Conservation (phyloP, 1,140 invertebrate genomes). For the Holcopasites calliopsidis region DNA sequence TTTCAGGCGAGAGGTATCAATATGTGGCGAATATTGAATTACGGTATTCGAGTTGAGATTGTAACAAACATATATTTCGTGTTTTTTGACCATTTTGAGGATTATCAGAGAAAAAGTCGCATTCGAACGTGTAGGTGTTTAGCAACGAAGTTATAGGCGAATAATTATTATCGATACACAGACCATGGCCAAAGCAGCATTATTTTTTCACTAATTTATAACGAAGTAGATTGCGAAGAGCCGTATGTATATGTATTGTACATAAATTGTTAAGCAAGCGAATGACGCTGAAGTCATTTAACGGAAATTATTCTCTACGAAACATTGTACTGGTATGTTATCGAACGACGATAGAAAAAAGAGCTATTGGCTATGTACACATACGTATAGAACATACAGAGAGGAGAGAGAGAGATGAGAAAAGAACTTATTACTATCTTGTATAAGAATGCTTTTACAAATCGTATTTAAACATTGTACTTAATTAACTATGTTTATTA, state of each 20-base stretch:
- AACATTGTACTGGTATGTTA: slow-evolving; percentile 57
- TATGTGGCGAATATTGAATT: slow-evolving; percentile 49
- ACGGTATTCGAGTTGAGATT: slow-evolving; percentile 44
- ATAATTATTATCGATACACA: slow-evolving; percentile 65
- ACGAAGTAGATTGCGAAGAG: slow-evolving; percentile 57
- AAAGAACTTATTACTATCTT: slow-evolving; percentile 51
- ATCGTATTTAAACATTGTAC: slow-evolving; percentile 68
- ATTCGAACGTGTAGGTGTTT: slow-evolving; percentile 59
- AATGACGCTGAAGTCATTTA: slow-evolving; percentile 50
- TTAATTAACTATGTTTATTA: slow-evolving; percentile 66
- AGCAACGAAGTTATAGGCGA: slow-evolving; percentile 58
- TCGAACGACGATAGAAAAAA: slow-evolving; percentile 25
- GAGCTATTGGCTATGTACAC: slow-evolving; percentile 47
- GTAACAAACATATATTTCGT: slow-evolving; percentile 47
- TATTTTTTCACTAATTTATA: slow-evolving; percentile 79
- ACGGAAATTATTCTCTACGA: slow-evolving; percentile 52
- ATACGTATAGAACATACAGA: slow-evolving; percentile 25
- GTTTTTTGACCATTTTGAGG: slow-evolving; percentile 60
- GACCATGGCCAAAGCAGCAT: slow-evolving; percentile 78
- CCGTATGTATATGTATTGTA: slow-evolving; percentile 74
- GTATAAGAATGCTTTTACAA: slow-evolving; percentile 50
- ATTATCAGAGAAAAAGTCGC: slow-evolving; percentile 37
- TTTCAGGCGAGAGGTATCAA: slow-evolving; percentile 45
- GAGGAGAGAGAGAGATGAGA: neutral
- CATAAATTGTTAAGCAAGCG: slow-evolving; percentile 65